Percentiles rank a stretch among this genome's conserved stretches.
Evolutionary conservation across 2,888 invertebrate species (phyloP).

Genomic region (Diarsia mendica): DNA sequence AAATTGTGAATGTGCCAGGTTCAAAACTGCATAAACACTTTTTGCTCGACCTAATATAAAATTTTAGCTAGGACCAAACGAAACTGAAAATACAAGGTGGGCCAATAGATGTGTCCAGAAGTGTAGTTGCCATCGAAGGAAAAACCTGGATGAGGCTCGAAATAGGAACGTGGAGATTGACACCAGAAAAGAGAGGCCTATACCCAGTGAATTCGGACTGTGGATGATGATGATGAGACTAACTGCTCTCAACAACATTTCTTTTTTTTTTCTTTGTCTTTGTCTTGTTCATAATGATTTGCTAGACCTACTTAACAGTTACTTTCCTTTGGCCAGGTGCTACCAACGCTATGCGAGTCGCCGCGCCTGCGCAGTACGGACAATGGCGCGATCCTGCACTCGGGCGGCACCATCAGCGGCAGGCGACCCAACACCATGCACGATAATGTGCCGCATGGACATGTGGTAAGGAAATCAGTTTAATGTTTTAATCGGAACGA

Average conservation of each 20-base stretch:
- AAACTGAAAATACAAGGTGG: no score
- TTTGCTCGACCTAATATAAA: no score
- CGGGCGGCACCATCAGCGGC: slow-evolving; percentile 95
- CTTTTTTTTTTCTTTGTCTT: no score
- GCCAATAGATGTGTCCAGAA: no score
- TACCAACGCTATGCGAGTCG: slow-evolving; percentile 92
- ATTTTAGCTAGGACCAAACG: no score
- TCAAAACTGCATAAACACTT: no score
- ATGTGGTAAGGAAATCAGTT: slow-evolving; percentile 75
- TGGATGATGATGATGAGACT: background rate
- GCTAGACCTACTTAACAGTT: background rate
- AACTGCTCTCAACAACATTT: background rate
- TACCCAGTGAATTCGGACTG: no score
- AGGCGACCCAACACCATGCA: slow-evolving; percentile 86
- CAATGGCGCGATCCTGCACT: slow-evolving; percentile 95
- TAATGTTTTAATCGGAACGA: background rate
- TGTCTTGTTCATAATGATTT: background rate
- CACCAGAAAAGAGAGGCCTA: no score
- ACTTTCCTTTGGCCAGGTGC: slow-evolving; percentile 87
- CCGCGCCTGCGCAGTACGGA: slow-evolving; percentile 94
- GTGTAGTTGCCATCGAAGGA: no score
- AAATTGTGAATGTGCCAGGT: no score
- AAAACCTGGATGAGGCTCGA: no score
- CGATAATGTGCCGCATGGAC: slow-evolving; percentile 80
- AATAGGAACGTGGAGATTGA: no score